Conservation (phyloP, 2,113 vertebrate genomes). For the Bos javanicus region DNA sequence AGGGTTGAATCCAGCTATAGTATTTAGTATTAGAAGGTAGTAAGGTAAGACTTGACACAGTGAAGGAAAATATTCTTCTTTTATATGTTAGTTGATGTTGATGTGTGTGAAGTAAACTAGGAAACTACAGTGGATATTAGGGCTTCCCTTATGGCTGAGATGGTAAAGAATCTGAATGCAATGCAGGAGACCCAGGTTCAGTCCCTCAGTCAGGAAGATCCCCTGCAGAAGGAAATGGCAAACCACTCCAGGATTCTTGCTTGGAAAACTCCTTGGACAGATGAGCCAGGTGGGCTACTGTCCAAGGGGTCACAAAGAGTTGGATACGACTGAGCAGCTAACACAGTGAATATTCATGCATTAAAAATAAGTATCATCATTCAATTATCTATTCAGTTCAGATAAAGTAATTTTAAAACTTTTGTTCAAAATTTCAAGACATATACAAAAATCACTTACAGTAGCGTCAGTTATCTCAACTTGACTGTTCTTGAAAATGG, state of each 20-base stretch:
- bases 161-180: neutral
- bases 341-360: neutral
- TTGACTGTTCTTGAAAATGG: neutral
- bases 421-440: neutral
- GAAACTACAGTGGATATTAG: neutral
- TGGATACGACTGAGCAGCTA: rapidly evolving
- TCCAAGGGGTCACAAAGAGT: neutral
- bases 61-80: neutral
- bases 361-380: neutral
- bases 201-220: neutral
- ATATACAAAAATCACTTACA: neutral
- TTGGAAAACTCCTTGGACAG: neutral
- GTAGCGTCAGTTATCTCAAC: neutral
- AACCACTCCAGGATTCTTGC: neutral
- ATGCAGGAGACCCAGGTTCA: neutral
- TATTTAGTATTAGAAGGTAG: neutral
- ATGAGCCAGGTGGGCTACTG: neutral
- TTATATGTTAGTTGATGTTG: neutral
- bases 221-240: neutral
- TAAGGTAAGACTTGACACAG: neutral
- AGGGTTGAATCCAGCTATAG: neutral
- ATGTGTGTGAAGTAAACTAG: neutral
- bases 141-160: neutral
- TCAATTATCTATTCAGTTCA: neutral
- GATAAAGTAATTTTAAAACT: neutral